Conservation (phyloP, 2,113 vertebrate genomes). For the Leptocoma aspasia region DNA sequence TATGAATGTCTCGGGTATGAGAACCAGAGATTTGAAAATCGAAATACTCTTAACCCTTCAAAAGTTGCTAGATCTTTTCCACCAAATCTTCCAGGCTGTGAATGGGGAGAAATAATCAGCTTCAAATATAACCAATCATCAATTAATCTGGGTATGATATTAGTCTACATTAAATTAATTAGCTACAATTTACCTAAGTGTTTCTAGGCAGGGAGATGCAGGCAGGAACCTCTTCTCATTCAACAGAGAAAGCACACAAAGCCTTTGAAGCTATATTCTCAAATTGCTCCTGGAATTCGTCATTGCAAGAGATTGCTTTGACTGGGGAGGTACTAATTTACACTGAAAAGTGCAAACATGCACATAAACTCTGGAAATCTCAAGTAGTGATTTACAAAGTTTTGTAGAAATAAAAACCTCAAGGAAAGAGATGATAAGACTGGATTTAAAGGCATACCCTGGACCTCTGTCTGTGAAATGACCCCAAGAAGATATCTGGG, state of each 20-base stretch:
- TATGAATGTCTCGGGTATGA: accelerated
- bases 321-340: neutral
- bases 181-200: neutral
- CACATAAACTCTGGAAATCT: neutral
- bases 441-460: neutral
- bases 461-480: neutral
- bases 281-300: neutral
- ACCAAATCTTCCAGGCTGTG: neutral
- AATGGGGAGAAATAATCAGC: neutral
- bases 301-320: neutral
- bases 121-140: neutral
- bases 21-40: neutral
- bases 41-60: neutral
- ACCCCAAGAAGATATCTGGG: neutral
- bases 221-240: neutral
- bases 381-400: neutral
- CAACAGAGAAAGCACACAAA: neutral
- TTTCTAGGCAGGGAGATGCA: neutral
- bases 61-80: neutral
- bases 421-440: neutral
- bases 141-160: neutral
- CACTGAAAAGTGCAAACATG: neutral
- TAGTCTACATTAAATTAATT: neutral
- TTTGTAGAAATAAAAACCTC: neutral
- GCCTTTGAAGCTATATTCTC: neutral